Percentiles rank a stretch among this genome's conserved stretches.
phyloP scores from a whole-genome alignment of 2,888 invertebrate genomes.

The Drosophila mimica region DNA sequence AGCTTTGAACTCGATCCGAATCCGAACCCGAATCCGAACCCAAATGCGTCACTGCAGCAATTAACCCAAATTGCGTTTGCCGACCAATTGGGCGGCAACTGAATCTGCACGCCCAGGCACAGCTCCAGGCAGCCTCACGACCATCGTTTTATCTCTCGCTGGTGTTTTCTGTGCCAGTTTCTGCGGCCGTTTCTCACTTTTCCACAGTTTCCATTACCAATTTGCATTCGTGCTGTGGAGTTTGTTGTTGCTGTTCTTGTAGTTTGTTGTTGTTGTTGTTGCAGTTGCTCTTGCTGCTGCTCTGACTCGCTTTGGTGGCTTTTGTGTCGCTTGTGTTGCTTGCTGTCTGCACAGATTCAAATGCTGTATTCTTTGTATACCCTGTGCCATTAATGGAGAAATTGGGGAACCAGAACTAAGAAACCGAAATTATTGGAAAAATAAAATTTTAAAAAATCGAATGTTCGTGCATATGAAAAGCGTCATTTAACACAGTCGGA shows the following conservation, averaged over 20 bases:
- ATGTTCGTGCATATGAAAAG: background rate
- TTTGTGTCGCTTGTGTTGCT: conserved; percentile 18
- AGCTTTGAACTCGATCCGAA: background rate
- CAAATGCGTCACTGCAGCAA: conserved; percentile 64
- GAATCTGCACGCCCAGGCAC: conserved; percentile 40
- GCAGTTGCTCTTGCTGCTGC: conserved; percentile 4
- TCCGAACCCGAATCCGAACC: background rate
- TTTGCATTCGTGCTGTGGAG: conserved; percentile 56
- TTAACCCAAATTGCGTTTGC: conserved; percentile 71
- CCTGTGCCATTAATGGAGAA: background rate
- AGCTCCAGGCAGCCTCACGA: conserved; percentile 67
- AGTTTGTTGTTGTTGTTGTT: background rate
- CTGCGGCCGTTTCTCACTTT: conserved; percentile 33
- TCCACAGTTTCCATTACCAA: conserved; percentile 44
- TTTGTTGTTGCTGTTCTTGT: background rate
- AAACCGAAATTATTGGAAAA: background rate
- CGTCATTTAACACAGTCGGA: background rate
- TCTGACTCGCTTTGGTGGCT: conserved; percentile 29
- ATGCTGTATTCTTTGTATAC: conserved; percentile 23
- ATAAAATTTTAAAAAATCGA: background rate
- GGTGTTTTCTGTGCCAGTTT: conserved; percentile 62
- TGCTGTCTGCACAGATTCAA: conserved; percentile 6
- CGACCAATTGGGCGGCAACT: conserved; percentile 55
- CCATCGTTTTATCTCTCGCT: conserved; percentile 50
- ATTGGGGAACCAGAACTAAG: background rate